phyloP scores from a whole-genome alignment of 2,888 invertebrate genomes.

The Coremacera marginata region DNA sequence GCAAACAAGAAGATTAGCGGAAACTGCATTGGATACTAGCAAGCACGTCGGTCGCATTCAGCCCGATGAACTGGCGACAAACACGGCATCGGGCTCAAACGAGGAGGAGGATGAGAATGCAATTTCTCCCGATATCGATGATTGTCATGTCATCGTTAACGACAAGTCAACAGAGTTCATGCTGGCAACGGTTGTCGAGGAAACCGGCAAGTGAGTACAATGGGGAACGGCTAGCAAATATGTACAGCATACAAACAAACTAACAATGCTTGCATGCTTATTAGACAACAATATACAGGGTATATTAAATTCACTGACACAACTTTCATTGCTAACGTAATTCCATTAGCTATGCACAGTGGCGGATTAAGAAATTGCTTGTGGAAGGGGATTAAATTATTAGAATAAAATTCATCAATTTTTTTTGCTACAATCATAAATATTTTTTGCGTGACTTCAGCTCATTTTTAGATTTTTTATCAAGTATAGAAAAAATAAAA shows the following conservation, averaged over 20 bases:
- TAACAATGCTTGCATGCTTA: background rate
- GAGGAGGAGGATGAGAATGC: conserved; percentile 83
- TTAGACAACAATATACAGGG: background rate
- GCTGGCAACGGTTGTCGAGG: conserved; percentile 88
- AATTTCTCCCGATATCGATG: conserved; percentile 76
- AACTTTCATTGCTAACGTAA: too few relatives aligned
- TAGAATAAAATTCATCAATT: too few relatives aligned
- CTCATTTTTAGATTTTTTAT: too few relatives aligned
- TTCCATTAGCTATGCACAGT: too few relatives aligned
- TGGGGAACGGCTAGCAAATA: background rate
- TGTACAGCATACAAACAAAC: background rate
- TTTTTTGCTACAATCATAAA: too few relatives aligned
- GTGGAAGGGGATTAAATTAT: too few relatives aligned
- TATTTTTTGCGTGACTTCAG: too few relatives aligned
- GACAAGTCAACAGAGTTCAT: conserved; percentile 93
- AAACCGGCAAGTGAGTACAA: conserved; percentile 80
- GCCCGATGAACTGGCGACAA: conserved; percentile 84
- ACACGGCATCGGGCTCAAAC: conserved; percentile 91
- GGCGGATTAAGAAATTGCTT: too few relatives aligned
- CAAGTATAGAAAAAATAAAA: too few relatives aligned
- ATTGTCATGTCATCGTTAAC: conserved; percentile 89
- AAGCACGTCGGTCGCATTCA: conserved; percentile 71
- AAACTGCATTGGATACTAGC: conserved; percentile 76
- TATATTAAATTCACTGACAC: background rate
- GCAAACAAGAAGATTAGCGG: conserved; percentile 83